phyloP scores from a whole-genome alignment of 1,140 invertebrate species.

The Mizuhopecten yessoensis region DNA sequence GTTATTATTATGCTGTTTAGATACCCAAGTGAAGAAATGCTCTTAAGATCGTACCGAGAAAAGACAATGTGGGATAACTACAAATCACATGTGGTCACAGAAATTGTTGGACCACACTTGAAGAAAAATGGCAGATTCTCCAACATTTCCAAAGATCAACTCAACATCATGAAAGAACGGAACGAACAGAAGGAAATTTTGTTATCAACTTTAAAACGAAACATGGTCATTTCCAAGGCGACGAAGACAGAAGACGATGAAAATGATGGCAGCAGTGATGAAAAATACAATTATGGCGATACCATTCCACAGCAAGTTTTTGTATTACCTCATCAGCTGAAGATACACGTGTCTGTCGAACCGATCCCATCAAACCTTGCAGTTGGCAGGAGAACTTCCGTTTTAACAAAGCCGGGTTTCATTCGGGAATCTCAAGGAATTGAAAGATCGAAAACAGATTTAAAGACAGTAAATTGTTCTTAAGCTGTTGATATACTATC shows the following conservation, averaged over 20 bases:
- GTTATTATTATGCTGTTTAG: slow-evolving; percentile 51
- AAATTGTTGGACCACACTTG: slow-evolving; percentile 51
- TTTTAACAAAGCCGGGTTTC: too few relatives aligned
- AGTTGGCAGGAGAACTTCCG: too few relatives aligned
- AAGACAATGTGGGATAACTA: slow-evolving; percentile 66
- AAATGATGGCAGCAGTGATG: neutral
- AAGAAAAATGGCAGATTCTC: slow-evolving; percentile 37
- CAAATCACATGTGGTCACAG: slow-evolving; percentile 61
- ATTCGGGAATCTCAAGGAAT: too few relatives aligned
- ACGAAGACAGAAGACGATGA: neutral
- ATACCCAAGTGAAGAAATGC: slow-evolving; percentile 60
- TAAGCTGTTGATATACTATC: too few relatives aligned
- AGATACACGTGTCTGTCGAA: too few relatives aligned
- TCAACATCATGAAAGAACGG: neutral
- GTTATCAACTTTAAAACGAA: neutral
- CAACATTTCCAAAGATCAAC: neutral
- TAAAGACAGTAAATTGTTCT: too few relatives aligned
- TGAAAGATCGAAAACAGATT: too few relatives aligned
- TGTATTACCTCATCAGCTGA: too few relatives aligned
- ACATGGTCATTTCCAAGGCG: neutral
- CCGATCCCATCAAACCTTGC: too few relatives aligned
- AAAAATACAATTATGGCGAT: neutral
- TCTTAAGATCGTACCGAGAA: slow-evolving; percentile 65
- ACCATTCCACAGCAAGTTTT: too few relatives aligned
- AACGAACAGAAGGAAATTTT: neutral